phyloP scores from a whole-genome alignment of 2,888 invertebrate genomes.

The Monoplex corrugatus region DNA sequence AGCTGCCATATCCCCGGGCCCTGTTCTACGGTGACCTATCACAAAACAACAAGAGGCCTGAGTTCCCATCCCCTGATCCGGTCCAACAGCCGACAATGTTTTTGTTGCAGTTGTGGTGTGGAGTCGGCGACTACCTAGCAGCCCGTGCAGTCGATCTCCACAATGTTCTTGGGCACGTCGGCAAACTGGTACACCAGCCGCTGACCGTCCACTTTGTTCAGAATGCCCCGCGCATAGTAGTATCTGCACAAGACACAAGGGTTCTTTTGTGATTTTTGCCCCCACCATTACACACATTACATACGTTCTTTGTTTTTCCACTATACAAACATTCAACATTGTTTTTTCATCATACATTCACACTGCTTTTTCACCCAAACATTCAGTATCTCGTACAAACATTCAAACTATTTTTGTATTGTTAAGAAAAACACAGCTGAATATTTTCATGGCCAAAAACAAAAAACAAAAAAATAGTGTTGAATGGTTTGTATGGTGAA shows the following conservation, averaged over 20 bases:
- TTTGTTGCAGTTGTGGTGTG: neutral
- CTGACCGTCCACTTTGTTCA: conserved; percentile 99
- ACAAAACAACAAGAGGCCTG: too few relatives aligned
- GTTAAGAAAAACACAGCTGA: too few relatives aligned
- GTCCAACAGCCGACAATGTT: neutral
- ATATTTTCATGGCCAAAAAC: too few relatives aligned
- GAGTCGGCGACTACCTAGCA: conserved; percentile 51
- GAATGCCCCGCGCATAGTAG: conserved; percentile 99
- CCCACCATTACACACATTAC: neutral
- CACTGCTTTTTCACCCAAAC: too few relatives aligned
- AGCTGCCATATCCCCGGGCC: too few relatives aligned
- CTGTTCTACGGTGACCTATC: too few relatives aligned
- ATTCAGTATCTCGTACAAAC: too few relatives aligned
- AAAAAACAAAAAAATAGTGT: too few relatives aligned
- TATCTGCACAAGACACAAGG: conserved; percentile 84
- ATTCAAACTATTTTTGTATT: too few relatives aligned
- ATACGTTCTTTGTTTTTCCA: neutral
- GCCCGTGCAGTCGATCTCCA: conserved; percentile 93
- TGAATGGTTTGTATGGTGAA: too few relatives aligned
- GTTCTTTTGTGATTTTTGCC: neutral
- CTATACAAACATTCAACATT: neutral
- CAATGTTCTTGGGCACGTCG: conserved; percentile 98
- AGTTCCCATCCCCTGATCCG: neutral
- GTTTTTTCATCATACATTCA: neutral
- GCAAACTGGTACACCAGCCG: conserved; percentile 99